Conservation (phyloP, 2,797 vertebrate species). For the Eurystomus glaucurus region DNA sequence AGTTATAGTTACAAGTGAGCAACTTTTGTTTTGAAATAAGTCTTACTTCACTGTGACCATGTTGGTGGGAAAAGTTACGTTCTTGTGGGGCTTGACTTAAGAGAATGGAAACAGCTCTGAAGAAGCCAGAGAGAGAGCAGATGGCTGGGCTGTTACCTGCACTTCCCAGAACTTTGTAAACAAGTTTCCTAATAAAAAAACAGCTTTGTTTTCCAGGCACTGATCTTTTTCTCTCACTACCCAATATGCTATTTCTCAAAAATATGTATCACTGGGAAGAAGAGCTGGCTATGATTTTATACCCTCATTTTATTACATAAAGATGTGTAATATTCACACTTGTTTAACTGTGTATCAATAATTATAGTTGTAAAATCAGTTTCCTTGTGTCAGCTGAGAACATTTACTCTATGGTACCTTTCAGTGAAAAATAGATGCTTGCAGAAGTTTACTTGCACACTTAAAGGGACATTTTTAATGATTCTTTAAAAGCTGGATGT, state of each 20-base stretch:
- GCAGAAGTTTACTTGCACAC: constrained; percentile 49
- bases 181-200: background rate
- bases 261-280: background rate
- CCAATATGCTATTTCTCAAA: background rate
- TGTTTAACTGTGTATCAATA: background rate
- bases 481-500: constrained; percentile 64
- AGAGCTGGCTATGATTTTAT: background rate
- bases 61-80: background rate
- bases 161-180: background rate
- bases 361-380: background rate
- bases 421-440: background rate
- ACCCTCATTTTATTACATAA: background rate
- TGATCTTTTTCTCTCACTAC: background rate
- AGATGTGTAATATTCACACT: background rate
- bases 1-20: background rate
- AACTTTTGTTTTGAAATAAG: background rate
- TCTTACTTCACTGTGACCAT: background rate
- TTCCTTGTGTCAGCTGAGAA: background rate
- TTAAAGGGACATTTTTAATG: constrained; percentile 50
- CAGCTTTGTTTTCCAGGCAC: background rate
- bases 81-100: background rate
- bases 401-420: background rate
- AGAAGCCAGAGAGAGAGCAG: background rate
- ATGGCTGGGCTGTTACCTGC: background rate
- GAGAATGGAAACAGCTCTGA: background rate